Evolutionary conservation across 2,113 vertebrate genomes (phyloP).

Genomic region (Chaenocephalus aceratus): DNA sequence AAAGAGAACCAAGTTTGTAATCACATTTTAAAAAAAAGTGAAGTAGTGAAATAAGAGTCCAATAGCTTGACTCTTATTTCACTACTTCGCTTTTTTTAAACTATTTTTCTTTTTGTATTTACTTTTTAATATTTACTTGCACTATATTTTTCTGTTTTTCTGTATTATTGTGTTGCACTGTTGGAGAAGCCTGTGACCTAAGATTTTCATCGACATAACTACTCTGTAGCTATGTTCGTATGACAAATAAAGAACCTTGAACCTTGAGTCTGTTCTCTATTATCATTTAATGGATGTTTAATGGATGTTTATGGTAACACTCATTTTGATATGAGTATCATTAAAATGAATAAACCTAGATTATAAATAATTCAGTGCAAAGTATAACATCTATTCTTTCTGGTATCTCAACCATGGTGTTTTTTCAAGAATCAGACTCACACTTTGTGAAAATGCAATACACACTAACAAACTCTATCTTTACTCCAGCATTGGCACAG

Average conservation of each 20-base stretch:
- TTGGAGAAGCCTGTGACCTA: too few species aligned
- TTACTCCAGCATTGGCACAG: neutral
- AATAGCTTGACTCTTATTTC: too few species aligned
- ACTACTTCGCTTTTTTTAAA: too few species aligned
- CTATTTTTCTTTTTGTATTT: too few species aligned
- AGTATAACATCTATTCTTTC: neutral
- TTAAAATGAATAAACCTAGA: neutral
- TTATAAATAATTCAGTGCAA: neutral
- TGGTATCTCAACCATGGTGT: neutral
- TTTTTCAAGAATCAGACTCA: neutral
- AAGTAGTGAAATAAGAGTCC: too few species aligned
- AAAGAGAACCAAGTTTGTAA: neutral
- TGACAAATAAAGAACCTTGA: too few species aligned
- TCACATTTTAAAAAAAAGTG: too few species aligned
- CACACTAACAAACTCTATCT: neutral
- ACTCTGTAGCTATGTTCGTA: too few species aligned
- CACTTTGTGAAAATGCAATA: neutral
- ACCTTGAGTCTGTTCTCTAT: neutral
- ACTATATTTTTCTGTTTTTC: too few species aligned
- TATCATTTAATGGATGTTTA: neutral
- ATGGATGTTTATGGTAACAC: neutral
- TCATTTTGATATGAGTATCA: neutral
- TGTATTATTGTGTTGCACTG: too few species aligned
- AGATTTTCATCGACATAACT: too few species aligned
- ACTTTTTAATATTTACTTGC: too few species aligned